These are phyloP conservation scores for Furcula furcula DNA, from an alignment of 2,888 invertebrate species.

Conservation along the genomic window DNA sequence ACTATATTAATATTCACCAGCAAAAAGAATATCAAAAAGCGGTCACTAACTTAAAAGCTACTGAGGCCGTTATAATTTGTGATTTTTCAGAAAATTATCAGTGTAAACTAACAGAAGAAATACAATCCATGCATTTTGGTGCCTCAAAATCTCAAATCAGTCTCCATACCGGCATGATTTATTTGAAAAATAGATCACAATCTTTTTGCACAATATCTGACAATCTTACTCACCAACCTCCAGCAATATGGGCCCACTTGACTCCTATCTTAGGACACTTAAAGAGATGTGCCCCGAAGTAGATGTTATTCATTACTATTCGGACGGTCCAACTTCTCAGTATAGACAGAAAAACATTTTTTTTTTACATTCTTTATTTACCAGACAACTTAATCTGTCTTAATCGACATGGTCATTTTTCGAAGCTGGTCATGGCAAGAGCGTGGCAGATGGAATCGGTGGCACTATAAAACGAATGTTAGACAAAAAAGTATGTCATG, in stretches of 20 bases:
- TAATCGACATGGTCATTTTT: conserved; percentile 28
- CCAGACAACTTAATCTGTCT: conserved; percentile 11
- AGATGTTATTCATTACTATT: conserved; percentile 23
- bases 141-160: conserved; percentile 14
- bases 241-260: conserved; percentile 8
- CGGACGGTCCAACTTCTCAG: conserved; percentile 28
- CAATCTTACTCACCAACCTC: conserved; percentile 5
- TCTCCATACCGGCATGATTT: conserved; percentile 16
- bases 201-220: conserved; percentile 12
- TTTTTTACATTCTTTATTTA: no score
- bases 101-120: conserved; percentile 11
- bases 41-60: neutral
- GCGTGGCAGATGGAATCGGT: conserved; percentile 28
- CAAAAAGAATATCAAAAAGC: neutral
- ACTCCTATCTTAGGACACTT: neutral
- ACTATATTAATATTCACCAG: neutral
- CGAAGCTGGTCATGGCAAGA: conserved; percentile 27
- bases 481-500: conserved; percentile 22
- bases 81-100: conserved; percentile 19
- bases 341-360: conserved; percentile 31
- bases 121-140: conserved; percentile 18
- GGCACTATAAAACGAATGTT: conserved; percentile 25
- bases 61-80: conserved; percentile 6
- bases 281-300: conserved; percentile 6
- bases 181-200: conserved; percentile 10